These are phyloP conservation scores for Calcarius lapponicus DNA, from an alignment of 2,797 vertebrate species.

Conservation along the genomic window DNA sequence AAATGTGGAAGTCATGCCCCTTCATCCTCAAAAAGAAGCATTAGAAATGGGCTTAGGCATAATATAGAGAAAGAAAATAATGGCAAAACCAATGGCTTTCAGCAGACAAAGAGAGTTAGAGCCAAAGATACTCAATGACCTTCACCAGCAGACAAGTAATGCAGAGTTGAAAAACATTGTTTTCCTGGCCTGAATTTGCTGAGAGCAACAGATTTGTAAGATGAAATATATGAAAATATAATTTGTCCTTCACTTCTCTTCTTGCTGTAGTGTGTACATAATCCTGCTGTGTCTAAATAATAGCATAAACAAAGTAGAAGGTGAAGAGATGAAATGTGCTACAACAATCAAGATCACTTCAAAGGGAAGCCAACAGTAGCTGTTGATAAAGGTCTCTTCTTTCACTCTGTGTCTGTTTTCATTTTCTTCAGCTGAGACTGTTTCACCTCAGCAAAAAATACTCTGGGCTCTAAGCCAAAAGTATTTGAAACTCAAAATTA, in stretches of 20 bases:
- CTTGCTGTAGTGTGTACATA: neutral
- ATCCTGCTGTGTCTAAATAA: neutral
- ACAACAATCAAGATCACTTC: neutral
- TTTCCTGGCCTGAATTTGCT: neutral
- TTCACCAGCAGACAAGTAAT: neutral
- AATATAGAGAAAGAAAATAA: neutral
- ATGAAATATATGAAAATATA: neutral
- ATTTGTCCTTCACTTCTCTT: neutral
- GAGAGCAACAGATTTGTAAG: neutral
- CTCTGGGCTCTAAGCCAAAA: constrained; percentile 4
- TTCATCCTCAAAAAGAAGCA: neutral
- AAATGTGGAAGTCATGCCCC: neutral
- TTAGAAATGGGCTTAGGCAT: neutral
- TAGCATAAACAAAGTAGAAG: neutral
- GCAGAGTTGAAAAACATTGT: neutral
- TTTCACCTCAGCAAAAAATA: constrained; percentile 6
- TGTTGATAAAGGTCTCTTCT: neutral
- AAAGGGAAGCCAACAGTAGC: constrained; percentile 3
- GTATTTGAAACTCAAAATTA: neutral
- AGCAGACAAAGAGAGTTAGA: neutral
- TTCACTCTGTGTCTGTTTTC: neutral
- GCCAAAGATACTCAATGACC: neutral
- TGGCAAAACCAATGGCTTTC: neutral
- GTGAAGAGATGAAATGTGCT: neutral
- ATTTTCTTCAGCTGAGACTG: neutral